Conservation (phyloP, 37 sponge, comb jelly and placozoan species). For the Amphimedon queenslandica region DNA sequence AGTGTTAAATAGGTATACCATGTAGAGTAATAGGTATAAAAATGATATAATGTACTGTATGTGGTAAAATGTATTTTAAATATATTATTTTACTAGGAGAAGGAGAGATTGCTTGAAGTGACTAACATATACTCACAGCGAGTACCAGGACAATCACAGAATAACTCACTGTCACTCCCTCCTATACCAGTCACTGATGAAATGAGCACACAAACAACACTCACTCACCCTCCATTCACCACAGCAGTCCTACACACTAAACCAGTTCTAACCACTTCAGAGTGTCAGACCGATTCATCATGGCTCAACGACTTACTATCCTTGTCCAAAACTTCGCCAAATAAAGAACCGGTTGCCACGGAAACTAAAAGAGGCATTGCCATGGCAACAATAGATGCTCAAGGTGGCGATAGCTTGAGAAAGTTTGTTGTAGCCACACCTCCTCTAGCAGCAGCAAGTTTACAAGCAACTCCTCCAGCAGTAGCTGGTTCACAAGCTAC, state of each 20-base stretch:
- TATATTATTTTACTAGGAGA: conserved; percentile 2
- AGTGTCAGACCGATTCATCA: not conserved
- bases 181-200: not conserved
- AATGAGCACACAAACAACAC: too few relatives aligned
- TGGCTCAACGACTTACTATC: not conserved
- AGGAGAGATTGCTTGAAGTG: conserved; percentile 1
- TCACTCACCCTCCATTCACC: not conserved
- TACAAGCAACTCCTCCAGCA: too few relatives aligned
- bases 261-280: not conserved
- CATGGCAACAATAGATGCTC: too few relatives aligned
- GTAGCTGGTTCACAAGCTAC: too few relatives aligned
- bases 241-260: not conserved
- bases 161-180: not conserved
- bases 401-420: too few relatives aligned
- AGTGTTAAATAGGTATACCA: too few relatives aligned
- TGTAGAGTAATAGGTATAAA: too few relatives aligned
- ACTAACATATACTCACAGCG: not conserved
- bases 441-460: too few relatives aligned
- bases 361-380: too few relatives aligned
- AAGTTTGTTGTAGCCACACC: too few relatives aligned
- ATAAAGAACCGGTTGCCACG: not conserved
- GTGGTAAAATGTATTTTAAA: not conserved
- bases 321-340: not conserved
- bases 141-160: not conserved
- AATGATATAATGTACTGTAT: not conserved